phyloP scores from a whole-genome alignment of 2,797 vertebrate species.

The Enteromius fasciolatus region DNA sequence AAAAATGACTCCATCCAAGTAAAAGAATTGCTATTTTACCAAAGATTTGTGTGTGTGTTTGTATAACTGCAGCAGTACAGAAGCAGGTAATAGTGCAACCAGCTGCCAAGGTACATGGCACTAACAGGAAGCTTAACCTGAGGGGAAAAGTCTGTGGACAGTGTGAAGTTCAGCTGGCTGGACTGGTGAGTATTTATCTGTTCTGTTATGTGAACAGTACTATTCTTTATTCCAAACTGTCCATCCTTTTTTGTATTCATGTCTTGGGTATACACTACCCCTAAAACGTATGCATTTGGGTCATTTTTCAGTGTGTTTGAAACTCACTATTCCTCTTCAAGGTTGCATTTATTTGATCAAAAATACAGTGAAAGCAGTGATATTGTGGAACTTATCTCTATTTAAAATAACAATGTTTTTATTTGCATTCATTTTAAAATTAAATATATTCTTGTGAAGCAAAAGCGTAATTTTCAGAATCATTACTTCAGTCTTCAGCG shows the following conservation, averaged over 20 bases:
- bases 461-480: background rate
- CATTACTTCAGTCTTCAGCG: background rate
- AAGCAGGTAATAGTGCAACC: conserved; percentile 55
- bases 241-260: background rate
- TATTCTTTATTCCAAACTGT: background rate
- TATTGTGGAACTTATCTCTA: background rate
- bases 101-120: conserved; percentile 9
- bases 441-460: background rate
- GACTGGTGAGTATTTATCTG: conserved; percentile 74
- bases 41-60: conserved; percentile 19
- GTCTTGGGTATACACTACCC: background rate
- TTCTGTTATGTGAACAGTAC: background rate
- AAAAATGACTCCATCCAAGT: background rate
- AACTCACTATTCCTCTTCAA: background rate
- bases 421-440: background rate
- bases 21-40: background rate
- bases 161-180: conserved; percentile 77
- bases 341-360: background rate
- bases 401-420: background rate
- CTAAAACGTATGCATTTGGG: background rate
- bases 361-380: background rate
- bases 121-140: conserved; percentile 67
- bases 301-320: background rate
- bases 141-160: conserved; percentile 75
- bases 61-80: conserved; percentile 59